Evolutionary conservation across 2,888 invertebrate genomes (phyloP).

Genomic region (Megamerina dolium): DNA sequence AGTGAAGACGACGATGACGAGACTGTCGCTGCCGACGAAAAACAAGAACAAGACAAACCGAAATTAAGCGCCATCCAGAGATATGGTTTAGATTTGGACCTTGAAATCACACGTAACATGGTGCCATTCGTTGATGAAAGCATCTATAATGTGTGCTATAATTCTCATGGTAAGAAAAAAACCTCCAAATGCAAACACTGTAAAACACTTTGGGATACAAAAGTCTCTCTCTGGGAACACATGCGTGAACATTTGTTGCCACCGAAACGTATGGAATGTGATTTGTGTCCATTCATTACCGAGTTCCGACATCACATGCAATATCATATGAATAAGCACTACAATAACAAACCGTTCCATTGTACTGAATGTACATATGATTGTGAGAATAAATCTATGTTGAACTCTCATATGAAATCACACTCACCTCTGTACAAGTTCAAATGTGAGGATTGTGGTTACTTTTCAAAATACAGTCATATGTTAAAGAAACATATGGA

Average conservation of each 20-base stretch:
- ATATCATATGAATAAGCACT: constrained; percentile 92
- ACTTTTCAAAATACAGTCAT: constrained; percentile 97
- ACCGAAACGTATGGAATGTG: constrained; percentile 86
- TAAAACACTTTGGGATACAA: constrained; percentile 74
- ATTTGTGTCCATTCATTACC: constrained; percentile 93
- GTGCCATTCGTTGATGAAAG: too few relatives aligned
- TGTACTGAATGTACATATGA: constrained; percentile 83
- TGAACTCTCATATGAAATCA: constrained; percentile 95
- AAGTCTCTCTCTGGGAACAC: constrained; percentile 92
- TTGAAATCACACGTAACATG: too few relatives aligned
- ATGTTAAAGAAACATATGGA: constrained; percentile 90
- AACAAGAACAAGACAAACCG: too few relatives aligned
- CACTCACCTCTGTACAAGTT: constrained; percentile 91
- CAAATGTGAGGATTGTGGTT: constrained; percentile 86
- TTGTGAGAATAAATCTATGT: constrained; percentile 98
- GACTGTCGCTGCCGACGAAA: constrained; percentile 35
- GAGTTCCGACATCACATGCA: constrained; percentile 98
- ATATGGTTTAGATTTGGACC: constrained; percentile 47
- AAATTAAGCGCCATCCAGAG: constrained; percentile 31
- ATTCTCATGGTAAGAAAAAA: constrained; percentile 72
- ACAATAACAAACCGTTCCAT: constrained; percentile 91
- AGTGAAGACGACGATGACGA: too few relatives aligned
- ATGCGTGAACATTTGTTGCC: constrained; percentile 83
- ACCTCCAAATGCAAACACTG: constrained; percentile 92
- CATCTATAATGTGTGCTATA: too few relatives aligned